A percentile compares a stretch with the other conserved stretches of the same genome.
phyloP scores from a whole-genome alignment of 2,888 invertebrate species.

The Apotomis turbidana region DNA sequence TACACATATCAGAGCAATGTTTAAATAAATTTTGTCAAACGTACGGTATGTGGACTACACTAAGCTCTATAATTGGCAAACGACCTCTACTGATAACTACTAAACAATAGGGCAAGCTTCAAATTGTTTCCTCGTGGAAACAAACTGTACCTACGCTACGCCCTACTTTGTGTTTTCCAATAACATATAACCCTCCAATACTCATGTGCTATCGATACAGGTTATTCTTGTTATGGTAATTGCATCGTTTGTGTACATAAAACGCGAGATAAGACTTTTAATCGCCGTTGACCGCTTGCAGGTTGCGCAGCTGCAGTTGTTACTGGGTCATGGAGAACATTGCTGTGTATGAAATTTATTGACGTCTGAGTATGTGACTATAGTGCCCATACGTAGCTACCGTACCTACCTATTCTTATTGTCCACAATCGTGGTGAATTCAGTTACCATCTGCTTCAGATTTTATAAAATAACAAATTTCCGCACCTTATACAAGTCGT shows the following conservation, averaged over 20 bases:
- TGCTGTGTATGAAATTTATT: conserved; percentile 37
- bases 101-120: no score
- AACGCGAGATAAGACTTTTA: conserved; percentile 47
- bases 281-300: conserved; percentile 43
- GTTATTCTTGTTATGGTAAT: conserved; percentile 48
- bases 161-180: conserved; percentile 1
- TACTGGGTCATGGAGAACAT: conserved; percentile 56
- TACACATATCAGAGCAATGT: no score
- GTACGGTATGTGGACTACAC: no score
- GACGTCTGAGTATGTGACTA: conserved; percentile 3
- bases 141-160: background rate
- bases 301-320: conserved; percentile 42
- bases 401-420: no score
- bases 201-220: conserved; percentile 37
- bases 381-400: background rate
- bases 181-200: conserved; percentile 8
- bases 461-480: no score
- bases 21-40: no score
- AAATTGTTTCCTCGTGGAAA: no score
- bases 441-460: no score
- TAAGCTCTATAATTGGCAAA: no score
- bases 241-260: conserved; percentile 41
- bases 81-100: no score
- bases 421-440: no score
- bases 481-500: no score